These are phyloP conservation scores for Sweltsa coloradensis DNA, from an alignment of 1,140 invertebrate species.

Conservation along the genomic window DNA sequence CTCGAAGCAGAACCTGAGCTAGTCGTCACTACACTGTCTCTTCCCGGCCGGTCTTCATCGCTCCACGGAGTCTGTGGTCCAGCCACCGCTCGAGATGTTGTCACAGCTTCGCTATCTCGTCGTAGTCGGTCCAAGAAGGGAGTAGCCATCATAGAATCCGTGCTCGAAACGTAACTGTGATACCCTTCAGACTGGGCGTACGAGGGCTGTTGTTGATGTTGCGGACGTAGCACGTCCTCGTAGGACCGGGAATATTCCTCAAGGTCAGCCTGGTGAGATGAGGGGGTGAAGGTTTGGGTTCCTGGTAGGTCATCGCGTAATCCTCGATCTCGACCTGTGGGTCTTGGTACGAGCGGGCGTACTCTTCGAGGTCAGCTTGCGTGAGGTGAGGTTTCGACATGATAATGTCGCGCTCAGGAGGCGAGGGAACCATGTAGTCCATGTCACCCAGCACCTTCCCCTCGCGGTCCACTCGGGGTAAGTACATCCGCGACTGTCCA, in stretches of 20 bases:
- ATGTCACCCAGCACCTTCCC: slow-evolving; percentile 48
- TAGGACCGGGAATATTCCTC: slow-evolving; percentile 34
- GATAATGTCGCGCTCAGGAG: slow-evolving; percentile 51
- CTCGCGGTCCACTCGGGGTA: slow-evolving; percentile 51
- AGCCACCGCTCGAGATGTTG: background rate
- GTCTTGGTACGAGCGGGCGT: slow-evolving; percentile 47
- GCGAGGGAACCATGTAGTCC: slow-evolving; percentile 60
- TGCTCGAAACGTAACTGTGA: slow-evolving; percentile 68
- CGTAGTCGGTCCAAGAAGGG: slow-evolving; percentile 51
- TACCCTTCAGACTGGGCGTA: slow-evolving; percentile 74
- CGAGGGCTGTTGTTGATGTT: slow-evolving; percentile 60
- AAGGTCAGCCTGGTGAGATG: slow-evolving; percentile 23
- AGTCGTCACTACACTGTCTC: slow-evolving; percentile 54
- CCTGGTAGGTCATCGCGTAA: slow-evolving; percentile 1
- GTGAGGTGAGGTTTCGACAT: slow-evolving; percentile 30
- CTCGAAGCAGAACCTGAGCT: slow-evolving; percentile 44
- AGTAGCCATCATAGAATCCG: slow-evolving; percentile 61
- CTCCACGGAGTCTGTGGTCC: slow-evolving; percentile 10
- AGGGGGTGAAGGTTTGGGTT: background rate
- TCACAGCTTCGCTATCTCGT: slow-evolving; percentile 21
- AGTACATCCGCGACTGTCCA: background rate
- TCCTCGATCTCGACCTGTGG: slow-evolving; percentile 17
- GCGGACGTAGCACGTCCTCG: slow-evolving; percentile 35
- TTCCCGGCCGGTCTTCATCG: slow-evolving; percentile 28
- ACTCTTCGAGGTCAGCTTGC: slow-evolving; percentile 57